Evolutionary conservation across 2,888 invertebrate species (phyloP).

Genomic region (Panzeria rudis): DNA sequence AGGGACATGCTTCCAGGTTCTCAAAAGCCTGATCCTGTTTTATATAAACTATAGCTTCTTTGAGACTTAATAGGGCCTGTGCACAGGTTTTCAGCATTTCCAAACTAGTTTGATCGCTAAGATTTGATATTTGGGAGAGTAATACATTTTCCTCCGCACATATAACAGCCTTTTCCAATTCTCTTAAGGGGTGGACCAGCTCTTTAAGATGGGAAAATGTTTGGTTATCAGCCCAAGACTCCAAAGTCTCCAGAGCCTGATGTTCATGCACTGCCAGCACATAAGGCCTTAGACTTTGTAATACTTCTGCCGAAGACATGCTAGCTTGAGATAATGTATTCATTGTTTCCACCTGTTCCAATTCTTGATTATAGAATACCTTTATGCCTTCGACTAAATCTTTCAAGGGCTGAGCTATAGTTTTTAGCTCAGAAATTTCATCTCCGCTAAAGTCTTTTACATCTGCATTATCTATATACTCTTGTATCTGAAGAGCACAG

Average conservation of each 20-base stretch:
- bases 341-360: constrained; percentile 74
- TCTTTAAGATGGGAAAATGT: constrained; percentile 78
- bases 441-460: constrained; percentile 74
- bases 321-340: constrained; percentile 71
- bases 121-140: constrained; percentile 75
- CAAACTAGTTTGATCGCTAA: constrained; percentile 73
- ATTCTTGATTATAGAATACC: constrained; percentile 76
- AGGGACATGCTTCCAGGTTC: constrained; percentile 74
- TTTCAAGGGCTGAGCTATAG: constrained; percentile 78
- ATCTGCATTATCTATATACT: constrained; percentile 76
- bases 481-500: constrained; percentile 80
- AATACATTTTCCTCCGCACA: constrained; percentile 81
- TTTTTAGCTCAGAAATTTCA: constrained; percentile 76
- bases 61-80: constrained; percentile 75
- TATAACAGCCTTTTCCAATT: constrained; percentile 80
- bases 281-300: constrained; percentile 76
- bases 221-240: constrained; percentile 71
- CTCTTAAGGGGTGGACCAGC: constrained; percentile 81
- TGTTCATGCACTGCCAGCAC: constrained; percentile 76
- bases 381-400: constrained; percentile 78
- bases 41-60: constrained; percentile 76
- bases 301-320: constrained; percentile 68
- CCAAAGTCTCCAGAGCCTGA: constrained; percentile 76
- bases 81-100: constrained; percentile 74
- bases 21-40: constrained; percentile 74